Evolutionary conservation across 2,113 vertebrate species (phyloP).

Genomic region (Diglossa brunneiventris): DNA sequence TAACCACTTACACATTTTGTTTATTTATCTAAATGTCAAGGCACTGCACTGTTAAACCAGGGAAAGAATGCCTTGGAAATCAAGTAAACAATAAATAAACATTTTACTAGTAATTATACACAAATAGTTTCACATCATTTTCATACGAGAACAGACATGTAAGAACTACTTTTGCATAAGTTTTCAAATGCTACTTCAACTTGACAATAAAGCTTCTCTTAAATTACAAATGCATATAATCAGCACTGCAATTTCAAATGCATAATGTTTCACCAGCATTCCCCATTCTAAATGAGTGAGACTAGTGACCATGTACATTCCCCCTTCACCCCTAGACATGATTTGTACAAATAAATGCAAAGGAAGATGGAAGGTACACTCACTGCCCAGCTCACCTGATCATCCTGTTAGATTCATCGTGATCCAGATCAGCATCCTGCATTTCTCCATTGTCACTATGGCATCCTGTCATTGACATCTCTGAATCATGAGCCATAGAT

Average conservation of each 20-base stretch:
- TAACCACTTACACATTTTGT: neutral
- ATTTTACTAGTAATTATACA: neutral
- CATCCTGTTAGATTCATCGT: conserved; percentile 87
- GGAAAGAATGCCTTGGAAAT: neutral
- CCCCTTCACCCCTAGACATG: neutral
- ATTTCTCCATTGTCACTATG: conserved; percentile 82
- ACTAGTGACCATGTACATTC: neutral
- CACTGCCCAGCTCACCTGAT: conserved; percentile 82
- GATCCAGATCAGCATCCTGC: conserved; percentile 84
- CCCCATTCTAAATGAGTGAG: neutral
- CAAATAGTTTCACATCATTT: neutral
- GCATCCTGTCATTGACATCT: conserved; percentile 77
- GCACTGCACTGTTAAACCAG: neutral
- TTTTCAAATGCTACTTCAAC: neutral
- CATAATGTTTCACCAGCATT: neutral
- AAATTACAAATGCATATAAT: neutral
- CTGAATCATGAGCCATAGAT: conserved; percentile 79
- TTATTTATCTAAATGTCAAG: neutral
- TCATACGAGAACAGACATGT: neutral
- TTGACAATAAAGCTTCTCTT: neutral
- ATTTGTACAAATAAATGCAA: neutral
- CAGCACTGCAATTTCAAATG: neutral
- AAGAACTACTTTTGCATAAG: neutral
- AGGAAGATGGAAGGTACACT: neutral
- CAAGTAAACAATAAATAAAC: neutral